Evolutionary conservation across 1,140 invertebrate species (phyloP).

Genomic region (Chironomus striatipennis): DNA sequence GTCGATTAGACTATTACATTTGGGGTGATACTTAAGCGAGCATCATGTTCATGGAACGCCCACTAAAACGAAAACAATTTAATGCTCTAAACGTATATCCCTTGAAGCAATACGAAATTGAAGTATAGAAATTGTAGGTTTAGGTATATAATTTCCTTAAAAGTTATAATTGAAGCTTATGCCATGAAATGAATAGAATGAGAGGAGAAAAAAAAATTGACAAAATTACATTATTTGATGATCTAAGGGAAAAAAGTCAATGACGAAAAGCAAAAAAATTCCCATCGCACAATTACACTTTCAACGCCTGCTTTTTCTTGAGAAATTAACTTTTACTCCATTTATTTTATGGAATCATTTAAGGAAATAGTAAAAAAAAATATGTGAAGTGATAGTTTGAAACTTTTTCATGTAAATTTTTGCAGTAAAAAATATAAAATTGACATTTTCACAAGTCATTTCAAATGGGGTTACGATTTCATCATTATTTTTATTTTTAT

Average conservation of each 20-base stretch:
- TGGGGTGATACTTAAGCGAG: conserved; percentile 1
- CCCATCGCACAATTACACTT: conserved; percentile 1
- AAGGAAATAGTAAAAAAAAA: conserved; percentile 14
- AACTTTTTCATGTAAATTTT: conserved; percentile 3
- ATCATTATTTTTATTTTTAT: conserved; percentile 15
- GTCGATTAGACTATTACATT: conserved; percentile 7
- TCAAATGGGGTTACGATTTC: background rate
- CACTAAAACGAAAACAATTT: conserved; percentile 4
- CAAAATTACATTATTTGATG: conserved; percentile 14
- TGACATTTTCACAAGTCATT: conserved; percentile 13
- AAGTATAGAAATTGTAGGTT: conserved; percentile 2
- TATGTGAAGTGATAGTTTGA: background rate
- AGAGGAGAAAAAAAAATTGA: background rate
- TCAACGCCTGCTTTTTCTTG: background rate
- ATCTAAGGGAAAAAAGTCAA: background rate
- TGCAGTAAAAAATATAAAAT: background rate
- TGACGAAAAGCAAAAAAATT: background rate
- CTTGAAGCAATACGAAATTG: background rate
- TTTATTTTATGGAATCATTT: background rate
- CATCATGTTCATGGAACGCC: conserved; percentile 18
- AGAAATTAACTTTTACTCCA: background rate
- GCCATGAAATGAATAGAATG: background rate
- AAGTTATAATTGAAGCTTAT: conserved; percentile 3
- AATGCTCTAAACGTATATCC: background rate
- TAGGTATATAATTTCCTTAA: conserved; percentile 17